These are phyloP conservation scores for Parelbella ahira DNA, from an alignment of 2,888 invertebrate species.

Conservation along the genomic window DNA sequence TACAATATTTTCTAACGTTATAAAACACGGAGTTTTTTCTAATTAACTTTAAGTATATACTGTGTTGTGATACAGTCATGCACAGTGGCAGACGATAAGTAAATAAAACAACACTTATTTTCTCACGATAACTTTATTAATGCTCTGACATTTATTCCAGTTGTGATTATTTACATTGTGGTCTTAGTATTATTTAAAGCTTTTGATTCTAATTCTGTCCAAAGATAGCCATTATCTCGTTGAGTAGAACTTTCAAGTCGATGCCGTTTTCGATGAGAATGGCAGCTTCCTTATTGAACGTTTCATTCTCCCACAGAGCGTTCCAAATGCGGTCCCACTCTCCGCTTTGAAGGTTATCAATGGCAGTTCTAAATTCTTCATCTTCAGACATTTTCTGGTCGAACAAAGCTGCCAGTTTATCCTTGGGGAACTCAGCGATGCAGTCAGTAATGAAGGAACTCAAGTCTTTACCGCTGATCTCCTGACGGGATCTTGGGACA, in stretches of 20 bases:
- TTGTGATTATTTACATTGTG: neutral
- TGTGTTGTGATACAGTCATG: too few relatives aligned
- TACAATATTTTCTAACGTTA: constrained; percentile 24
- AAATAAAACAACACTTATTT: too few relatives aligned
- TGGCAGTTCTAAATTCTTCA: constrained; percentile 49
- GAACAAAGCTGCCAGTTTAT: constrained; percentile 50
- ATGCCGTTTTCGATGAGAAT: constrained; percentile 51
- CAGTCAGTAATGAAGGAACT: constrained; percentile 46
- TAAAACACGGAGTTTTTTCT: constrained; percentile 5
- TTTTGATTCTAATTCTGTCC: constrained; percentile 46
- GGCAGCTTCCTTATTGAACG: constrained; percentile 48
- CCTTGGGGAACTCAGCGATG: constrained; percentile 48
- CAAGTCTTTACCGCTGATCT: constrained; percentile 44
- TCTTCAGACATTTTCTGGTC: constrained; percentile 55
- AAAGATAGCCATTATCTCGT: constrained; percentile 50
- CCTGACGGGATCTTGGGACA: constrained; percentile 32
- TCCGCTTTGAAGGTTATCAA: constrained; percentile 52
- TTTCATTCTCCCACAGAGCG: constrained; percentile 50
- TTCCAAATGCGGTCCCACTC: constrained; percentile 48
- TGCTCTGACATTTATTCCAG: neutral
- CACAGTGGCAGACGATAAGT: too few relatives aligned
- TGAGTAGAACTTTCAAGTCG: constrained; percentile 38
- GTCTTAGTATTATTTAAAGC: neutral
- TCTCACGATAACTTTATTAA: too few relatives aligned
- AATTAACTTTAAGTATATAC: too few relatives aligned